Evolutionary conservation across 2,113 vertebrate genomes (phyloP), one percentile per base, ranked within the genome.

Genomic region (Naja naja): DNA sequence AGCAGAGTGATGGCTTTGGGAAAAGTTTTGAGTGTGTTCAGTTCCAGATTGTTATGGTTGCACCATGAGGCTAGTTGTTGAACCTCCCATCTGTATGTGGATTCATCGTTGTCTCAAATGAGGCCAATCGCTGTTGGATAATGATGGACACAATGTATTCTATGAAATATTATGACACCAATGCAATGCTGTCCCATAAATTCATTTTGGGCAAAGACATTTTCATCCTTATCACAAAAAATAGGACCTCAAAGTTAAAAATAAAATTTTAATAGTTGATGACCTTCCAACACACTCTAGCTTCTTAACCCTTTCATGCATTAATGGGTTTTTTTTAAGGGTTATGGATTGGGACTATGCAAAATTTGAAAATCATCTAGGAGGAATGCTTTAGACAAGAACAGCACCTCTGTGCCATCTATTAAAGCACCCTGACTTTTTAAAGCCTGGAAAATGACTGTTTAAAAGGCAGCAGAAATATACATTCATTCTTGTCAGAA

Each of bases 111-210:
- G 1, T 47, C 47, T 47, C 47, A 6, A 47, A 47, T 47, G 7
- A 47, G 47, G 47, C 47, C 47, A 47, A 47, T 47, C 6, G 6
- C 47, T 47, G 6, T 47, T 47, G 81, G 64, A 34, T 11, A 92
- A 89, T 60, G 64, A 86, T 5, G 86, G 90, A 91, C 89, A 93
- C 43, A 89, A 86, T 53, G 3, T 0, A 45, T 53, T 53, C 12
- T 92, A 74, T 92, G 27, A 23, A 91, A 39, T 34, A 43, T 92
- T 95, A 56, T 90, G 89, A 94, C 55, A 39, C 0, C 55, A 87
- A 22, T 2, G 0, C 89, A 94, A 45, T 54, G 20, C 81, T 88
- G 5, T 88, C 64, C 6, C 95, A 91, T 94, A 94, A 34, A 58
- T 96, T 95, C 20, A 60, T 11, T 45, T 64, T n/a, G n/a, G n/a